phyloP scores from a whole-genome alignment of 2,113 vertebrate species.

The Bostrychus sinensis region DNA sequence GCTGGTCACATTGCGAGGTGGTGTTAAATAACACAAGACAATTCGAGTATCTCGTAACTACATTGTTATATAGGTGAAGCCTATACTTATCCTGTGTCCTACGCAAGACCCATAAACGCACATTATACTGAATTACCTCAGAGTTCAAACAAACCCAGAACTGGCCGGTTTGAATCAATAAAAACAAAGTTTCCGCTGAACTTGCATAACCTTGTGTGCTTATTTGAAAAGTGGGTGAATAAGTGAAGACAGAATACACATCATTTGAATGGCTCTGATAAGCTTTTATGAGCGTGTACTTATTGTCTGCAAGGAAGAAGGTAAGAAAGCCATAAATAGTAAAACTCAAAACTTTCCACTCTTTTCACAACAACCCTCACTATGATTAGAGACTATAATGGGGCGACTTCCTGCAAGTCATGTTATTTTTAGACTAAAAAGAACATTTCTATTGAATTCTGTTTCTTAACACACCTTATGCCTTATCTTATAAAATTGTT shows the following conservation, averaged over 20 bases:
- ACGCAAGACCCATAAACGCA: conserved; percentile 17
- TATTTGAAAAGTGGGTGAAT: conserved; percentile 13
- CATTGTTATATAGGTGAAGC: not conserved
- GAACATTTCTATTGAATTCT: too few species aligned
- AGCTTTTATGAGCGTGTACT: conserved; percentile 52
- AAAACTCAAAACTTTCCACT: conserved; percentile 28
- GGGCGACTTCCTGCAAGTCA: too few species aligned
- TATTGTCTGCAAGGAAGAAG: conserved; percentile 5
- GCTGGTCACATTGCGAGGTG: conserved; percentile 14
- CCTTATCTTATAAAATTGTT: too few species aligned
- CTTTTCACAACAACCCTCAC: not conserved
- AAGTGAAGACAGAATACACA: conserved; percentile 2
- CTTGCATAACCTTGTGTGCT: conserved; percentile 21
- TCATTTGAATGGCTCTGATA: conserved; percentile 24
- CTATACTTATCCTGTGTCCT: not conserved
- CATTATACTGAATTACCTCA: not conserved
- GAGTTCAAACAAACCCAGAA: conserved; percentile 9
- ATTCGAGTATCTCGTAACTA: not conserved
- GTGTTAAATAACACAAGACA: too few species aligned
- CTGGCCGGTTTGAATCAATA: conserved; percentile 16
- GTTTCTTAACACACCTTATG: not conserved
- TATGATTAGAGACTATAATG: too few species aligned
- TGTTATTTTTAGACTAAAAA: not conserved
- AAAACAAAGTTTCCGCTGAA: conserved; percentile 45
- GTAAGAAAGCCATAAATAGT: conserved; percentile 16